Evolutionary conservation across 1,140 invertebrate genomes (phyloP).

Genomic region (Trichonephila clavipes): DNA sequence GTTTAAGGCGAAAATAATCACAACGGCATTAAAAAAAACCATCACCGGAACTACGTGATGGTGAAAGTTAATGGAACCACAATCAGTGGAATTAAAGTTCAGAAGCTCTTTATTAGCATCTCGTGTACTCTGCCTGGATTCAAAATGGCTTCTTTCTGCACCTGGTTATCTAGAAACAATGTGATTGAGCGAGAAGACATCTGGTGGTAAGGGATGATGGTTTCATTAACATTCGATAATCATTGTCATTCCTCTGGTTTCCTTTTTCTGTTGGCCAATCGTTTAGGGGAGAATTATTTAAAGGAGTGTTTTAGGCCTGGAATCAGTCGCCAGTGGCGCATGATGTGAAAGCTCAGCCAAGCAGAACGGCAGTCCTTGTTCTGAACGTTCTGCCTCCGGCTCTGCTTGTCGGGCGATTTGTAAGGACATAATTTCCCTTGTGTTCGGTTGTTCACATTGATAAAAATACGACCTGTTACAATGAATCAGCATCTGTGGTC

Average conservation of each 20-base stretch:
- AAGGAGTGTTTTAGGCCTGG: constrained; percentile 21
- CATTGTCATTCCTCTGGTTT: constrained; percentile 43
- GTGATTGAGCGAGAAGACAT: not conserved
- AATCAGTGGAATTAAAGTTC: constrained; percentile 48
- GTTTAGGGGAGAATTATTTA: constrained; percentile 7
- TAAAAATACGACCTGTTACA: not conserved
- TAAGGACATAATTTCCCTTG: constrained; percentile 46
- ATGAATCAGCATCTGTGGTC: too few species aligned
- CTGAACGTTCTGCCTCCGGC: not conserved
- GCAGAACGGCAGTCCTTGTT: constrained; percentile 24
- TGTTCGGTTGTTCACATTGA: constrained; percentile 43
- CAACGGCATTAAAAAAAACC: not conserved
- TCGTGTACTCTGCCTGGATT: not conserved
- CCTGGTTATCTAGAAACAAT: constrained; percentile 38
- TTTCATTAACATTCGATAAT: constrained; percentile 54
- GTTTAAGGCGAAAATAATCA: constrained; percentile 5
- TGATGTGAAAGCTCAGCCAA: constrained; percentile 42
- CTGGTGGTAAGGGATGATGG: constrained; percentile 19
- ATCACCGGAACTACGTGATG: constrained; percentile 62
- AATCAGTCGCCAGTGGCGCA: constrained; percentile 30
- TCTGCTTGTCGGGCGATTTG: constrained; percentile 45
- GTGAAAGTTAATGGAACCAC: constrained; percentile 39
- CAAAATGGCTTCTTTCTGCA: not conserved
- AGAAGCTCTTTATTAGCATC: constrained; percentile 34
- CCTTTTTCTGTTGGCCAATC: constrained; percentile 44